These are phyloP conservation scores for Conus ventricosus DNA, from an alignment of 1,140 invertebrate genomes.

Conservation along the genomic window DNA sequence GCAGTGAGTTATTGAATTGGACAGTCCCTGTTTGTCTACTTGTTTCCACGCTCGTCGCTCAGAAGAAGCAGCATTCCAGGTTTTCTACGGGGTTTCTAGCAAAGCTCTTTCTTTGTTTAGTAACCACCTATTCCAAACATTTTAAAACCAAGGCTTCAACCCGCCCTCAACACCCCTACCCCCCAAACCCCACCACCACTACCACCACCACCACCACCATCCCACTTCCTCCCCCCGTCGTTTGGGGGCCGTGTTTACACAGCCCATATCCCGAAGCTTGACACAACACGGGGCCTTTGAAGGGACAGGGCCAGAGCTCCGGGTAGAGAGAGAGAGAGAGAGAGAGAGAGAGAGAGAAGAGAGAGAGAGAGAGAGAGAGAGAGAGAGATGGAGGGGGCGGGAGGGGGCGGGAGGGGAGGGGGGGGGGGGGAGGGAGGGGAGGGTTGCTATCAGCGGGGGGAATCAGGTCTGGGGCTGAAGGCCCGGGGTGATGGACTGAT, in stretches of 20 bases:
- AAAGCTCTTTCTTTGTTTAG: not conserved
- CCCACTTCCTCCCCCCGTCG: not conserved
- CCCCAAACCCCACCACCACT: too few relatives aligned
- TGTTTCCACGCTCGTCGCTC: not conserved
- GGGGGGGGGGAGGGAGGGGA: not conserved
- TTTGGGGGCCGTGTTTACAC: not conserved
- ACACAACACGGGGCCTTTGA: conserved; percentile 19
- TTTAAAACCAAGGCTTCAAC: not conserved
- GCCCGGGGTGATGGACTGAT: conserved; percentile 16
- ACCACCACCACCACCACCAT: too few relatives aligned
- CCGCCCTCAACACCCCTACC: too few relatives aligned
- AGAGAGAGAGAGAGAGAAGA: not conserved
- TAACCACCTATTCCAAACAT: not conserved
- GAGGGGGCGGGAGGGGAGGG: not conserved
- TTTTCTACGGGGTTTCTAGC: not conserved
- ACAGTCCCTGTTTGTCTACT: not conserved
- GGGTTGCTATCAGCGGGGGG: not conserved
- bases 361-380: not conserved
- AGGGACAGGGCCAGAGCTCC: not conserved
- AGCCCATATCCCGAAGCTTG: not conserved
- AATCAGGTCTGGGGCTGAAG: not conserved
- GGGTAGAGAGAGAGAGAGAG: too few relatives aligned
- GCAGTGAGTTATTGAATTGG: not conserved
- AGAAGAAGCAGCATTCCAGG: not conserved
- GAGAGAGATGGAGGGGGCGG: not conserved